Percentiles rank a stretch among this genome's conserved stretches.
Evolutionary conservation across 2,888 invertebrate genomes (phyloP).

Genomic region (Nysson spinosus): DNA sequence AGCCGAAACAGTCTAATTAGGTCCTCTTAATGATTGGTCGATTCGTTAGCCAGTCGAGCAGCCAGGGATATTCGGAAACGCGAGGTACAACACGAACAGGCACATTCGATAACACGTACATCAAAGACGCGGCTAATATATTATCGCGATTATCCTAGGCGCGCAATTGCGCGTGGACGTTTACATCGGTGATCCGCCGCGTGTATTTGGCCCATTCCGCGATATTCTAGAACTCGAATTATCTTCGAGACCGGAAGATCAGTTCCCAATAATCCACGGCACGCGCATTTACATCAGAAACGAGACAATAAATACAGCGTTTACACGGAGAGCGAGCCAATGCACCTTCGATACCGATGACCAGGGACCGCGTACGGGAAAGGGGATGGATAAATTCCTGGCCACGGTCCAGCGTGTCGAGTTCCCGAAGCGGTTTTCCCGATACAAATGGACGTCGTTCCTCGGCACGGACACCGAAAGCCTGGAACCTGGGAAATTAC

Average conservation of each 20-base stretch:
- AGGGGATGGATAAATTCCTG: constrained; percentile 69
- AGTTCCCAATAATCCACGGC: constrained; percentile 68
- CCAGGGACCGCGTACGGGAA: constrained; percentile 7
- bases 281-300: constrained; percentile 69
- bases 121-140: constrained; percentile 43
- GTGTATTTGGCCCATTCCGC: constrained; percentile 27
- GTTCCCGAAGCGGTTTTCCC: constrained; percentile 60
- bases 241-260: constrained; percentile 64
- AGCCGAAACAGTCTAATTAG: too few relatives aligned
- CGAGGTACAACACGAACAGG: background rate
- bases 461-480: constrained; percentile 41
- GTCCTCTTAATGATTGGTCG: too few relatives aligned
- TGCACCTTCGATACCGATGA: constrained; percentile 54
- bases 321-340: constrained; percentile 56
- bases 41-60: background rate
- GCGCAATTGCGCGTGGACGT: constrained; percentile 42
- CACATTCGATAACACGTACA: constrained; percentile 26
- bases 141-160: constrained; percentile 28
- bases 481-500: constrained; percentile 61
- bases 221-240: constrained; percentile 54
- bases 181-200: constrained; percentile 26
- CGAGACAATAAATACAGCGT: constrained; percentile 69
- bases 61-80: background rate
- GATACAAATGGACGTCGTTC: constrained; percentile 66
- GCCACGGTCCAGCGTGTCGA: constrained; percentile 67